A percentile compares a stretch with the other conserved stretches of the same genome.
Evolutionary conservation across 1,140 invertebrate species (phyloP).

Genomic region (Tachypleus tridentatus): DNA sequence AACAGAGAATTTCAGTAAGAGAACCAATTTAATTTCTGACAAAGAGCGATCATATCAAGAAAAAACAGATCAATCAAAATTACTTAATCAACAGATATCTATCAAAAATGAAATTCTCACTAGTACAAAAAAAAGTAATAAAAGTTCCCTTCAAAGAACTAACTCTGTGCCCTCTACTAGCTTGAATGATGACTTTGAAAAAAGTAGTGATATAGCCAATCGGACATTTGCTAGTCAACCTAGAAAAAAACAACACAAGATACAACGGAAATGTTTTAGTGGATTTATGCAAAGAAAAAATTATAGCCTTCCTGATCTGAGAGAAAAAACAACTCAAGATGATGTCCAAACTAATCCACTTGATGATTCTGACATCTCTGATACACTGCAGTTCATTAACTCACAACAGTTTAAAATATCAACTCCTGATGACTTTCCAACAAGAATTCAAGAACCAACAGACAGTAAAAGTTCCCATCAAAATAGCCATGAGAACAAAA

Average conservation of each 20-base stretch:
- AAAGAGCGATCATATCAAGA: no score
- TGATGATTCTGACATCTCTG: no score
- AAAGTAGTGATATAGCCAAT: slow-evolving; percentile 35
- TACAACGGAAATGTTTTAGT: slow-evolving; percentile 75
- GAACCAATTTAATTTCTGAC: no score
- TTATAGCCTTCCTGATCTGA: slow-evolving; percentile 76
- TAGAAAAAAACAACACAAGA: slow-evolving; percentile 81
- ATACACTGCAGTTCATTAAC: no score
- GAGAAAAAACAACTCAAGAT: slow-evolving; percentile 46
- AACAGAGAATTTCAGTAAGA: no score
- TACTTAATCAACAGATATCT: slow-evolving; percentile 13
- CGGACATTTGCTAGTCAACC: slow-evolving; percentile 26
- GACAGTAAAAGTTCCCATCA: no score
- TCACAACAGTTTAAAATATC: not conserved
- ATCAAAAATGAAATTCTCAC: slow-evolving; percentile 21
- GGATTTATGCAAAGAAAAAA: slow-evolving; percentile 77
- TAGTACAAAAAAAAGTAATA: slow-evolving; percentile 25
- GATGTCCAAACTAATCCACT: not conserved
- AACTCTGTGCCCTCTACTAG: slow-evolving; percentile 18
- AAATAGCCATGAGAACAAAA: no score
- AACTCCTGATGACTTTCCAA: slow-evolving; percentile 16
- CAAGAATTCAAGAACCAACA: no score
- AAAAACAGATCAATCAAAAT: no score
- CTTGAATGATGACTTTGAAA: slow-evolving; percentile 29
- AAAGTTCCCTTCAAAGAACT: slow-evolving; percentile 17